Percentiles rank a stretch among this genome's conserved stretches.
These are phyloP conservation scores for Echinometra lucunter DNA, from an alignment of 53 echinoderm and acorn worm genomes.

Conservation along the genomic window DNA sequence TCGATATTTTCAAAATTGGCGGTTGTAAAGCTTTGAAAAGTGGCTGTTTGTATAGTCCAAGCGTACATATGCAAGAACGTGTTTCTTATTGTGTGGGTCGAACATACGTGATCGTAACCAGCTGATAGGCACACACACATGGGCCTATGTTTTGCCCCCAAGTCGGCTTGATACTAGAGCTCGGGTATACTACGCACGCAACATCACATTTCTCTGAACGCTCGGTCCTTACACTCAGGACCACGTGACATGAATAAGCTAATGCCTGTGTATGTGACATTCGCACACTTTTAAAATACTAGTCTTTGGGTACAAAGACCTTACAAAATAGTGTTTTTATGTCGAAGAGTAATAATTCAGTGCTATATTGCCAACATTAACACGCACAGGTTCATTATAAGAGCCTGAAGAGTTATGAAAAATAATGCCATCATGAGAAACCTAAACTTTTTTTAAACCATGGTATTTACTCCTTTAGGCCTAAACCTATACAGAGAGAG, in stretches of 20 bases:
- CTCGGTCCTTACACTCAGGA: constrained; percentile 63
- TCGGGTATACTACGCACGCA: constrained; percentile 19
- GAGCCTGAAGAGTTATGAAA: background rate
- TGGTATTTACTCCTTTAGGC: too few relatives aligned
- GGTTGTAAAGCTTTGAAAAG: background rate
- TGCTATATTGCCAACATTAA: background rate
- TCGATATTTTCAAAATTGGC: constrained; percentile 34
- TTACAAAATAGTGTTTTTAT: background rate
- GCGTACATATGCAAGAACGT: constrained; percentile 30
- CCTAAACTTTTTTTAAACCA: too few relatives aligned
- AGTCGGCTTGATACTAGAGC: constrained; percentile 1
- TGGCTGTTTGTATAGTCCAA: background rate
- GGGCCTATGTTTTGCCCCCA: constrained; percentile 62
- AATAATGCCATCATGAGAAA: background rate
- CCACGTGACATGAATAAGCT: constrained; percentile 54
- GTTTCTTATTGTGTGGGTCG: background rate
- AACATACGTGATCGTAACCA: constrained; percentile 32
- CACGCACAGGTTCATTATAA: background rate
- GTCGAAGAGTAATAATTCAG: background rate
- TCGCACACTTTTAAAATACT: constrained; percentile 46
- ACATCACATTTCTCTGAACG: constrained; percentile 55
- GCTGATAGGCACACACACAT: constrained; percentile 49
- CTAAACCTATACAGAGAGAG: too few relatives aligned
- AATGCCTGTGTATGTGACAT: constrained; percentile 50
- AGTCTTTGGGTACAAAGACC: constrained; percentile 34